Conservation (phyloP, 2,888 invertebrate species). For the Cataglyphis albicans region DNA sequence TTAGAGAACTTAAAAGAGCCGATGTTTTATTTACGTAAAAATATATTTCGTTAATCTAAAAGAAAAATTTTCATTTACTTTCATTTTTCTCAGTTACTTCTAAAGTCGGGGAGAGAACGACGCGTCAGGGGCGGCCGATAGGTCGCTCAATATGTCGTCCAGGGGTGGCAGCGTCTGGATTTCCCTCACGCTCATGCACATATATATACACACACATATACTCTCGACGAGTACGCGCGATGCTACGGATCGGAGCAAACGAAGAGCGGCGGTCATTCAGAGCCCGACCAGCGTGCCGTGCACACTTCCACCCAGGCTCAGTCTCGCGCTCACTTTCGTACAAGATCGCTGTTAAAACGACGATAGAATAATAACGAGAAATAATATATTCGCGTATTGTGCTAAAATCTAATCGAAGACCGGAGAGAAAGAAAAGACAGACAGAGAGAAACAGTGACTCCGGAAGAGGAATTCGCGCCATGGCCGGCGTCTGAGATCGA, state of each 20-base stretch:
- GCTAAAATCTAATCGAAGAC: neutral
- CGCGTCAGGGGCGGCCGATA: constrained; percentile 47
- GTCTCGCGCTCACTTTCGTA: neutral
- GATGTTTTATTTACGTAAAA: neutral
- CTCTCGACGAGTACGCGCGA: constrained; percentile 5
- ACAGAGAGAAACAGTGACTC: neutral
- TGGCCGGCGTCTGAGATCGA: constrained; percentile 50
- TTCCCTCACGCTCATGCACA: neutral
- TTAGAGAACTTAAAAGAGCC: neutral
- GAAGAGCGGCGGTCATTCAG: constrained; percentile 72
- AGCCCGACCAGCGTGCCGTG: constrained; percentile 75
- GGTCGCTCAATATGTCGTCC: constrained; percentile 58
- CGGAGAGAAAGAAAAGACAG: neutral
- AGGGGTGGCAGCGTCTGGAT: constrained; percentile 53
- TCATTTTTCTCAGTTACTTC: constrained; percentile 9
- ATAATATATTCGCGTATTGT: neutral
- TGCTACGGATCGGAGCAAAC: constrained; percentile 51
- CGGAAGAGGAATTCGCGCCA: constrained; percentile 27
- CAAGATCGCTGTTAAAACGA: neutral
- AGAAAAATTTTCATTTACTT: neutral
- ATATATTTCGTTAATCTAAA: neutral
- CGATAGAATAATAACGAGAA: neutral
- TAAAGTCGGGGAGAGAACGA: constrained; percentile 1
- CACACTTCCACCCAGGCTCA: constrained; percentile 59
- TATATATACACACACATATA: neutral